Percentiles rank a stretch among this genome's conserved stretches.
Conservation (phyloP, 2,113 vertebrate species). For the Phycodurus eques region DNA sequence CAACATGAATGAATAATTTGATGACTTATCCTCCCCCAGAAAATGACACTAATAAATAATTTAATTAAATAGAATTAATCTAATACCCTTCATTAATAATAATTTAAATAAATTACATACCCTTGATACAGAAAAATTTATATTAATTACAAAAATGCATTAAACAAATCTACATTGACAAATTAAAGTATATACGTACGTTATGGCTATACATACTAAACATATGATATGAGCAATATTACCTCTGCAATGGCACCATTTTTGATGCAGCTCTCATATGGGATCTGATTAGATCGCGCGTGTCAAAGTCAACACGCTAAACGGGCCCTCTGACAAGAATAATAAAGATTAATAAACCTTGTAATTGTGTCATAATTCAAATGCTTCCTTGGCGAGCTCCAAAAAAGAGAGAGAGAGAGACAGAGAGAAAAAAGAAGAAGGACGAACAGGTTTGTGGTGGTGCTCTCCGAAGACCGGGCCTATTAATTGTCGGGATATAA, state of each 20-base stretch:
- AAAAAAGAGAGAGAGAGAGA: neutral
- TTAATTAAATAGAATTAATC: too few relatives aligned
- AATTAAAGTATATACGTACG: too few relatives aligned
- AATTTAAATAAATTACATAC: too few relatives aligned
- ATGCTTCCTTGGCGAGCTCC: constrained; percentile 52
- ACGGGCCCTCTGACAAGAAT: constrained; percentile 25
- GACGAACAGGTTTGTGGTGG: constrained; percentile 50
- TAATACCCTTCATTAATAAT: too few relatives aligned
- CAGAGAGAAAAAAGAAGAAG: constrained; percentile 18
- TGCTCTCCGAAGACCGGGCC: constrained; percentile 52
- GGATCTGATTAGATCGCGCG: neutral
- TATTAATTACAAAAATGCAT: too few relatives aligned
- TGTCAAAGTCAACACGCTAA: constrained; percentile 1
- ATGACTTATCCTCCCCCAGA: too few relatives aligned
- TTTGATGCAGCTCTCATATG: neutral
- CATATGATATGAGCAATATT: neutral
- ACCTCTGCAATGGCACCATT: neutral
- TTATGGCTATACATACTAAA: too few relatives aligned
- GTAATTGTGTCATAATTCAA: constrained; percentile 70
- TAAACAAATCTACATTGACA: too few relatives aligned
- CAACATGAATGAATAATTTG: too few relatives aligned
- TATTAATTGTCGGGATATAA: constrained; percentile 69
- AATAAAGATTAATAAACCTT: constrained; percentile 33
- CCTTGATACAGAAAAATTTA: too few relatives aligned
- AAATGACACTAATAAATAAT: too few relatives aligned